These are phyloP conservation scores for Halictus ligatus DNA, from an alignment of 2,888 invertebrate species.

Conservation along the genomic window DNA sequence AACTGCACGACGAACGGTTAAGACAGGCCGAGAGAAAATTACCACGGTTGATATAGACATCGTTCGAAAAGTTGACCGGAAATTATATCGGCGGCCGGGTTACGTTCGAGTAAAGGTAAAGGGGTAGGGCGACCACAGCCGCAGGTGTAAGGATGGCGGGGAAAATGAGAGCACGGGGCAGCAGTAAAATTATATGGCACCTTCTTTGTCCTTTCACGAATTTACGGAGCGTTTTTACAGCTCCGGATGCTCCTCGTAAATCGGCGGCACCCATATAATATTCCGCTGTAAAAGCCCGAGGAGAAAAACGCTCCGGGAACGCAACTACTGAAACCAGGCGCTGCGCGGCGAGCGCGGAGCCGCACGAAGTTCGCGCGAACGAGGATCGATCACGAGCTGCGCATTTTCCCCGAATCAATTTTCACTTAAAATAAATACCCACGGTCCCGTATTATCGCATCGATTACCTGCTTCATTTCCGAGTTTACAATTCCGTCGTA, in stretches of 20 bases:
- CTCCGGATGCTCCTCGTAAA: conserved; percentile 60
- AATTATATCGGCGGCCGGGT: conserved; percentile 5
- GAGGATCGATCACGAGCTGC: neutral
- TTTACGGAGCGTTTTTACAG: conserved; percentile 64
- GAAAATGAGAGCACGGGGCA: conserved; percentile 57
- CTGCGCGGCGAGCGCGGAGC: neutral
- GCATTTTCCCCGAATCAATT: conserved; percentile 11
- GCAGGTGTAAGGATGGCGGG: conserved; percentile 23
- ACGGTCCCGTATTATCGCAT: neutral
- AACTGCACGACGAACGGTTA: neutral
- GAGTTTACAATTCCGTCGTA: neutral
- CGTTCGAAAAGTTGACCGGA: conserved; percentile 11
- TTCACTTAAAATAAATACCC: conserved; percentile 6
- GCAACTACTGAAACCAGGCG: neutral
- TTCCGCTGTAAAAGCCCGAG: conserved; percentile 59
- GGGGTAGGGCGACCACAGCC: neutral
- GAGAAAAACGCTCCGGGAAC: conserved; percentile 9
- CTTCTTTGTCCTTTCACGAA: conserved; percentile 75
- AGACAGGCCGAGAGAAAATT: neutral
- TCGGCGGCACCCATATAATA: conserved; percentile 61
- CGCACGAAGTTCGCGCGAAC: neutral
- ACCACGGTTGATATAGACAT: conserved; percentile 10
- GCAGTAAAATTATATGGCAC: conserved; percentile 75
- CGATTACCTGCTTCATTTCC: neutral
- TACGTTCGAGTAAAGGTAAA: neutral